Conservation (phyloP, 2,113 vertebrate species). For the Antechinus stuartii region DNA sequence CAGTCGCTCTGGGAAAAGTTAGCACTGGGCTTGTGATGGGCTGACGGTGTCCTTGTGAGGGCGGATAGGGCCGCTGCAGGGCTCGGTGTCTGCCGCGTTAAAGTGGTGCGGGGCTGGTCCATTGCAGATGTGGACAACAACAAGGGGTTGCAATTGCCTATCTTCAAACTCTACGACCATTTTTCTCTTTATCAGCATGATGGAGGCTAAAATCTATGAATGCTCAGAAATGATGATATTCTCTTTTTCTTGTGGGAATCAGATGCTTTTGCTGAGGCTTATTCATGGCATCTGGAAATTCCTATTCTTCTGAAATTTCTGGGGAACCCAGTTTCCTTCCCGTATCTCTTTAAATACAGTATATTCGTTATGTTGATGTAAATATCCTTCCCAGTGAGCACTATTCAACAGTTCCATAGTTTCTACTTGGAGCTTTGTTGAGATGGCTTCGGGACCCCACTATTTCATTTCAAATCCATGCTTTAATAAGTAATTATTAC, state of each 20-base stretch:
- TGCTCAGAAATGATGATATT: background rate
- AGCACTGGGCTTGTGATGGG: slow-evolving; percentile 64
- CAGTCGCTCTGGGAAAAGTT: slow-evolving; percentile 43
- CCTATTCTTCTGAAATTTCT: background rate
- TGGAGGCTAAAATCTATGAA: background rate
- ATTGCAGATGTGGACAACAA: slow-evolving; percentile 55
- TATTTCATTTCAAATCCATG: background rate
- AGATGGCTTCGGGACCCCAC: background rate
- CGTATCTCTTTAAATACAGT: background rate
- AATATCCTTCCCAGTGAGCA: background rate
- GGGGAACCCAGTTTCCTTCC: rapidly evolving
- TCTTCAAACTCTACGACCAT: slow-evolving; percentile 3
- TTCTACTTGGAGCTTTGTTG: background rate
- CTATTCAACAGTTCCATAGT: background rate
- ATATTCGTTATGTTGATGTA: background rate
- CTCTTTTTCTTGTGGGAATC: background rate
- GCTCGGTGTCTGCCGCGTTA: slow-evolving; percentile 29
- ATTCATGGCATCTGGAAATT: rapidly evolving
- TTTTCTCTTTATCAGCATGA: slow-evolving; percentile 30
- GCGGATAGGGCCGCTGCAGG: slow-evolving; percentile 37
- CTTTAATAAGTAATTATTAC: background rate
- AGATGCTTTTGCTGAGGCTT: background rate
- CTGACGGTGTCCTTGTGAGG: slow-evolving; percentile 35
- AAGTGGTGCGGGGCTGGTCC: slow-evolving; percentile 35
- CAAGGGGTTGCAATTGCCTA: background rate